Base-by-base conservation (phyloP, 2,888 invertebrate species). In the Ellobium chinense region DNA sequence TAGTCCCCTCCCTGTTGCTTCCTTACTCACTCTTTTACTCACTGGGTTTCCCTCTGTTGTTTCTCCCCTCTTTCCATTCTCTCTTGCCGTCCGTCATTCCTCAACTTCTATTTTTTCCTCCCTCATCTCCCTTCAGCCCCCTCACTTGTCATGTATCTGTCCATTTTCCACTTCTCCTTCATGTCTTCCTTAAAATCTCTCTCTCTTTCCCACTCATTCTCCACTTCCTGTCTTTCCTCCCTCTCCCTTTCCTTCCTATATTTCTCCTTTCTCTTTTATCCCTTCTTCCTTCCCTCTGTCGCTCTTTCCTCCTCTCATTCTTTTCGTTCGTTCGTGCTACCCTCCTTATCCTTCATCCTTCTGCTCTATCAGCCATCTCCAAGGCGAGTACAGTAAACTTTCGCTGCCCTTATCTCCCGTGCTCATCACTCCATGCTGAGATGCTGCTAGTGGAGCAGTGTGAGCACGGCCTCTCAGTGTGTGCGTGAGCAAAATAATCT, bases 321-420 rank as follows among this genome's bases (percentile, higher is more conserved):
- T 69, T 34, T 69, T 37, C 27, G 5, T 69, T 34, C 34, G 18
- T 39, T 27, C 37, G 37, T 7, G 21, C 37, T 27, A 24, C 39
- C 34, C 69, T 69, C n/a, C 37, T 37, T 69, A 36, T 69, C 29
- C 37, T 37, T 69, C 69, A 37, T 37, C 34, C 39, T 69, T 27
- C 27, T n/a, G 5, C 29, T 39, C 21, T 70, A n/a, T n/a, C n/a
- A n/a, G n/a, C n/a, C n/a, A n/a, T n/a, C n/a, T n/a, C n/a, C n/a
- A n/a, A n/a, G n/a, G n/a, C n/a, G n/a, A n/a, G n/a, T n/a, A n/a
- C n/a, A n/a, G n/a, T n/a, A n/a, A n/a, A n/a, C n/a, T n/a, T n/a
- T n/a, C n/a, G n/a, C n/a, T n/a, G n/a, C n/a, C n/a, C n/a, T n/a
- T n/a, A n/a, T n/a, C n/a, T n/a, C n/a, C n/a, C n/a, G n/a, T n/a